These are phyloP conservation scores for Podarcis cretensis DNA, from an alignment of 2,113 vertebrate species.

Conservation along the genomic window DNA sequence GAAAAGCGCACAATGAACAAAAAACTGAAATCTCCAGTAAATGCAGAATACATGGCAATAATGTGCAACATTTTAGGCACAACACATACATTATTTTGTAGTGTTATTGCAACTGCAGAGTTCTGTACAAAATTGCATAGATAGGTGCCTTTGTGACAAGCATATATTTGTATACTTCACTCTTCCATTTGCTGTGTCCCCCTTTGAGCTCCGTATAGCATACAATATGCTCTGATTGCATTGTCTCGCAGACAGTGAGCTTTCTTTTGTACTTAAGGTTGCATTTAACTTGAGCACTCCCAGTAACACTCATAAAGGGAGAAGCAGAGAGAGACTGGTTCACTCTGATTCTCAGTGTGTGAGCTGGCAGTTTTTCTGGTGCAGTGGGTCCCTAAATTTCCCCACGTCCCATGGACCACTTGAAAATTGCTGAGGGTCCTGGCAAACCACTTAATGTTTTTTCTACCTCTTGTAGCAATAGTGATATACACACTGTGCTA, in stretches of 20 bases:
- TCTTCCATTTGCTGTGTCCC: neutral
- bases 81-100: neutral
- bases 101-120: neutral
- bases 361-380: neutral
- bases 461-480: too few species aligned
- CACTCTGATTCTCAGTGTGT: neutral
- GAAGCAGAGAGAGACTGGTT: neutral
- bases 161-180: neutral
- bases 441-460: too few species aligned
- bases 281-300: neutral
- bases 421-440: too few species aligned
- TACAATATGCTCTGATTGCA: neutral
- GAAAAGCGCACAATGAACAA: neutral
- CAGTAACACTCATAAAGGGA: neutral
- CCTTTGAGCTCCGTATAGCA: neutral
- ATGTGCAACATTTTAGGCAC: neutral
- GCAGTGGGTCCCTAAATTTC: neutral
- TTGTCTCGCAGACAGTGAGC: neutral
- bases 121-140: neutral
- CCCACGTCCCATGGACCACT: too few species aligned
- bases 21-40: neutral
- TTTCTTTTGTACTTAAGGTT: conserved; percentile 13
- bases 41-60: neutral
- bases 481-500: too few species aligned
- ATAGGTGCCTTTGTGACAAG: neutral